A percentile compares a stretch with the other conserved stretches of the same genome.
Conservation (phyloP, 1,140 invertebrate species). For the Tachypleus tridentatus region DNA sequence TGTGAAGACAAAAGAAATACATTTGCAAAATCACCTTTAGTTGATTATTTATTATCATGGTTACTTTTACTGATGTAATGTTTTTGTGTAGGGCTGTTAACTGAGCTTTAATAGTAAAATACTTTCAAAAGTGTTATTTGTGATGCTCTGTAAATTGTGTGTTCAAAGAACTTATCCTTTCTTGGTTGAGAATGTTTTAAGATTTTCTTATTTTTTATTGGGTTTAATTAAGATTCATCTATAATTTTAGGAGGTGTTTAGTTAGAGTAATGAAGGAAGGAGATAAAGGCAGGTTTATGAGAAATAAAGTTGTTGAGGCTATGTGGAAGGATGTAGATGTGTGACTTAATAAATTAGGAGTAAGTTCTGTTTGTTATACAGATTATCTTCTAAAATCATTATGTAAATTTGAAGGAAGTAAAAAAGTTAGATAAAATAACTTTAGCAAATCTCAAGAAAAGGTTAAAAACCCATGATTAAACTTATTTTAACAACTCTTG, state of each 20-base stretch:
- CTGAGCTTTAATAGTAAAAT: too few relatives aligned
- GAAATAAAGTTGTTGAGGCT: constrained; percentile 57
- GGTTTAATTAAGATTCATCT: neutral
- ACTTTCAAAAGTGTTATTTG: too few relatives aligned
- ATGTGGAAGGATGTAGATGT: constrained; percentile 66
- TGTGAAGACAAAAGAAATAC: too few relatives aligned
- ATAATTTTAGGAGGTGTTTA: constrained; percentile 42
- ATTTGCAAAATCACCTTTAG: too few relatives aligned
- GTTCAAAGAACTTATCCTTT: too few relatives aligned
- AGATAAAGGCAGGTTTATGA: constrained; percentile 49
- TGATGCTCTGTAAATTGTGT: too few relatives aligned
- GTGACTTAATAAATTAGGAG: constrained; percentile 55
- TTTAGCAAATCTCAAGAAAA: too few relatives aligned
- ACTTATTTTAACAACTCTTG: too few relatives aligned
- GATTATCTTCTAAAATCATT: neutral
- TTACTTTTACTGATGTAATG: too few relatives aligned
- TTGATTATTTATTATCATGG: too few relatives aligned
- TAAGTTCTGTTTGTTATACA: constrained; percentile 25
- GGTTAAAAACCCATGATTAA: too few relatives aligned
- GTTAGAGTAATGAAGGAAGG: constrained; percentile 60
- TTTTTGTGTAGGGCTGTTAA: too few relatives aligned
- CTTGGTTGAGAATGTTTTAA: neutral
- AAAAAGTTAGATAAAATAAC: neutral
- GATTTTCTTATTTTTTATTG: neutral
- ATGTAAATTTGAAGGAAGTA: neutral